These are phyloP conservation scores for Acleris sparsana DNA, from an alignment of 2,888 invertebrate species.

Conservation along the genomic window DNA sequence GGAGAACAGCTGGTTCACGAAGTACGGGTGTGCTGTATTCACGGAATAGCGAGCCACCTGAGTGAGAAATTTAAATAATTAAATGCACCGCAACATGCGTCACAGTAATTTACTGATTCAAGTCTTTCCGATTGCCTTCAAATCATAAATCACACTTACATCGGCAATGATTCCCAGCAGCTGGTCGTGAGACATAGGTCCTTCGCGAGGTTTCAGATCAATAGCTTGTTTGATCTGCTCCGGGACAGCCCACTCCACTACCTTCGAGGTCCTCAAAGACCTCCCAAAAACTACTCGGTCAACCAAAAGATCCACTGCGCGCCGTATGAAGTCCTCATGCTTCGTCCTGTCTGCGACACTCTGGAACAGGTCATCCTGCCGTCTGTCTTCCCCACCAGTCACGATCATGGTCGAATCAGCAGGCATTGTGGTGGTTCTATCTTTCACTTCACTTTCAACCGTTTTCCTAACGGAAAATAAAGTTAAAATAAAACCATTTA, in stretches of 20 bases:
- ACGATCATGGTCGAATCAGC: constrained; percentile 75
- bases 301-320: constrained; percentile 88
- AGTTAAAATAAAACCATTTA: constrained; percentile 50
- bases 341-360: constrained; percentile 85
- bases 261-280: constrained; percentile 87
- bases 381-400: constrained; percentile 57
- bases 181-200: constrained; percentile 86
- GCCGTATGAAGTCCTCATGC: constrained; percentile 89
- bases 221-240: constrained; percentile 86
- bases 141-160: constrained; percentile 76
- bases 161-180: constrained; percentile 86
- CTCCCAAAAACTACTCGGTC: constrained; percentile 90
- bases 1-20: constrained; percentile 94
- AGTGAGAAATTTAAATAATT: constrained; percentile 10
- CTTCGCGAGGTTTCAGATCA: constrained; percentile 85
- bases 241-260: constrained; percentile 92
- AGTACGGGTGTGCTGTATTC: constrained; percentile 95
- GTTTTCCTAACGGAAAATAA: constrained; percentile 46
- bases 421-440: constrained; percentile 62
- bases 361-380: constrained; percentile 71
- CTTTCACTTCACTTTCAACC: constrained; percentile 48
- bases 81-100: not conserved
- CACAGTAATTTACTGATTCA: not conserved
- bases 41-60: constrained; percentile 89
- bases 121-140: not conserved